Evolutionary conservation across 2,113 vertebrate species (phyloP).

Genomic region (Danionella cerebrum): DNA sequence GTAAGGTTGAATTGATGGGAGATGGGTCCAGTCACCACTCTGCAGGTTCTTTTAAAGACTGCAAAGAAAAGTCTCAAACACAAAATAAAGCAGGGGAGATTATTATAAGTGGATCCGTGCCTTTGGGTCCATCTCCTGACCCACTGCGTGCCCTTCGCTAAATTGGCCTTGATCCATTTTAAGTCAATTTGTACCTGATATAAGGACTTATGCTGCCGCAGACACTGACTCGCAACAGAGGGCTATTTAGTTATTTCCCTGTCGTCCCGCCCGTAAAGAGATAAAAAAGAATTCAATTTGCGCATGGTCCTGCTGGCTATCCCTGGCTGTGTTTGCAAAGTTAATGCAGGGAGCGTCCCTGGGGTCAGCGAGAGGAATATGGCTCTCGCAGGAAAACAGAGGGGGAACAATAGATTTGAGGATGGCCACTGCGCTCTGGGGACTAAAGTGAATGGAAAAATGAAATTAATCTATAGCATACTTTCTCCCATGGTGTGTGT

Average conservation of each 20-base stretch:
- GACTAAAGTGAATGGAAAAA: conserved; percentile 32
- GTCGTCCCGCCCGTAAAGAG: conserved; percentile 19
- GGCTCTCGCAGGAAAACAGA: conserved; percentile 2
- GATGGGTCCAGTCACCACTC: too few relatives aligned
- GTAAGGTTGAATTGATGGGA: too few relatives aligned
- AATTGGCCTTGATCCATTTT: conserved; percentile 20
- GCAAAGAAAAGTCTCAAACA: not conserved
- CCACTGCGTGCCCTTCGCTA: not conserved
- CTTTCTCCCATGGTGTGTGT: not conserved
- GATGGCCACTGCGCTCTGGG: conserved; percentile 19
- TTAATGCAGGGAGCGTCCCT: conserved; percentile 31
- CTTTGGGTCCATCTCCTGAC: not conserved
- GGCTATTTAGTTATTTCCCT: conserved; percentile 25
- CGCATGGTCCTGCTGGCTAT: conserved; percentile 14
- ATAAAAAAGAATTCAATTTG: conserved; percentile 38
- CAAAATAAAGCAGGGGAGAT: conserved; percentile 22
- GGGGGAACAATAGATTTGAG: conserved; percentile 28
- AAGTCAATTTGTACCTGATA: conserved; percentile 26
- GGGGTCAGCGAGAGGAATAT: conserved; percentile 15
- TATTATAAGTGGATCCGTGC: conserved; percentile 8
- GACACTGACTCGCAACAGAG: not conserved
- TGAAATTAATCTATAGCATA: conserved; percentile 38
- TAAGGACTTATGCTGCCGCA: conserved; percentile 3
- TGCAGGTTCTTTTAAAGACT: too few relatives aligned
- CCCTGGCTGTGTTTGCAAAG: conserved; percentile 30